Conservation (phyloP, 1,140 invertebrate species). For the Ips nitidus region DNA sequence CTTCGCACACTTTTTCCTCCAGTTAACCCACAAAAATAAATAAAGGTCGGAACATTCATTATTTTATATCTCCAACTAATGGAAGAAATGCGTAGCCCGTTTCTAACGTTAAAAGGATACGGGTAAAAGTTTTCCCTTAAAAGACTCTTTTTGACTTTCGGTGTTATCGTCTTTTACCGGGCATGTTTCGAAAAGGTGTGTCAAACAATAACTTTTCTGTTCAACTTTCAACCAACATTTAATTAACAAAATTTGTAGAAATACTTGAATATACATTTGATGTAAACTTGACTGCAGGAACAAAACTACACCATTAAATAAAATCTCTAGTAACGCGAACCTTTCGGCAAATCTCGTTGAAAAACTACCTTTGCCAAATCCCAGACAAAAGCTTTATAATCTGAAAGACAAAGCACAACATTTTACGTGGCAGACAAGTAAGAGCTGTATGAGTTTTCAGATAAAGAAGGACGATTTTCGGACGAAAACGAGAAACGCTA, state of each 20-base stretch:
- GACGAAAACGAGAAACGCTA: too few species aligned
- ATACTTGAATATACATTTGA: too few species aligned
- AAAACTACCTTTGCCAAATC: too few species aligned
- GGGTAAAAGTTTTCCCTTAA: slow-evolving; percentile 10
- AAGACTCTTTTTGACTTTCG: not conserved
- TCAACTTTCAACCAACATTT: not conserved
- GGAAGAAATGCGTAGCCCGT: slow-evolving; percentile 21
- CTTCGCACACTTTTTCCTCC: slow-evolving; percentile 20
- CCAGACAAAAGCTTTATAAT: too few species aligned
- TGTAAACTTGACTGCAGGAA: too few species aligned
- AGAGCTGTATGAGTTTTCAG: too few species aligned
- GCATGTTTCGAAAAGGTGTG: slow-evolving; percentile 1
- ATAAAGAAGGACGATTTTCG: not conserved
- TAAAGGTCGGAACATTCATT: slow-evolving; percentile 26
- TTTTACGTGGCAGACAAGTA: too few species aligned
- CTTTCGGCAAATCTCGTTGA: too few species aligned
- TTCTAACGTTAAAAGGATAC: slow-evolving; percentile 12
- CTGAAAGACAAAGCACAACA: too few species aligned
- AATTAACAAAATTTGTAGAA: too few species aligned
- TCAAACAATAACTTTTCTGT: not conserved
- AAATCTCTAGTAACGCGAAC: too few species aligned
- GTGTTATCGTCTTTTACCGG: not conserved
- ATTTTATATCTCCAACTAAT: slow-evolving; percentile 26
- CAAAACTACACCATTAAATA: too few species aligned
- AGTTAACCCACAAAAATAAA: slow-evolving; percentile 19